Percentiles rank a stretch among this genome's conserved stretches.
Evolutionary conservation across 2,113 vertebrate species (phyloP).

Genomic region (Pantherophis guttatus): DNA sequence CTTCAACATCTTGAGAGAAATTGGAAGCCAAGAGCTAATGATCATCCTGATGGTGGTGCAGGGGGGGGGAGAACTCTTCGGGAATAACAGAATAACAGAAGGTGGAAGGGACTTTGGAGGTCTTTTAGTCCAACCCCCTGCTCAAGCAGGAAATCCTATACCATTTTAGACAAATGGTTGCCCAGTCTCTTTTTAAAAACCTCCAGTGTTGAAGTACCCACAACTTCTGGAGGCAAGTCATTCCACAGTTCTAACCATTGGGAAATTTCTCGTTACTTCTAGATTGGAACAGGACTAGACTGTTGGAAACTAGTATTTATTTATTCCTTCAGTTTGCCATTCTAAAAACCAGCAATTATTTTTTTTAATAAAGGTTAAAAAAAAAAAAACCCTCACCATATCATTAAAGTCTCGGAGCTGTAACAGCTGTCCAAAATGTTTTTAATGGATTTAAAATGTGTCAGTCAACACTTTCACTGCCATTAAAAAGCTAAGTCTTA

Average conservation of each 20-base stretch:
- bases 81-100: background rate
- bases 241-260: background rate
- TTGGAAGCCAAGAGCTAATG: background rate
- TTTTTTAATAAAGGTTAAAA: background rate
- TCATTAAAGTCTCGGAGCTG: background rate
- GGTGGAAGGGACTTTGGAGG: background rate
- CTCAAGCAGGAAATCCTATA: background rate
- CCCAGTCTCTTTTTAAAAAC: no score
- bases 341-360: background rate
- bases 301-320: background rate
- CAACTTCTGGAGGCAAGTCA: background rate
- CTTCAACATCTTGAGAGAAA: background rate
- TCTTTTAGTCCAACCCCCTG: background rate
- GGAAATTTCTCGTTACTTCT: background rate
- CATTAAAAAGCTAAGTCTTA: background rate
- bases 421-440: background rate
- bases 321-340: background rate
- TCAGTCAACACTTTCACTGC: background rate
- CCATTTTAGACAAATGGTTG: background rate
- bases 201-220: background rate
- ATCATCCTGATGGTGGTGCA: background rate
- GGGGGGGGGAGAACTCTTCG: rapidly evolving
- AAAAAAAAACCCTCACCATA: background rate
- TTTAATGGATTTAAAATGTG: background rate
- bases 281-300: background rate